Evolutionary conservation across 2,888 invertebrate genomes (phyloP), one percentile per base, ranked within the genome.

Genomic region (Eugnorisma glareosa): DNA sequence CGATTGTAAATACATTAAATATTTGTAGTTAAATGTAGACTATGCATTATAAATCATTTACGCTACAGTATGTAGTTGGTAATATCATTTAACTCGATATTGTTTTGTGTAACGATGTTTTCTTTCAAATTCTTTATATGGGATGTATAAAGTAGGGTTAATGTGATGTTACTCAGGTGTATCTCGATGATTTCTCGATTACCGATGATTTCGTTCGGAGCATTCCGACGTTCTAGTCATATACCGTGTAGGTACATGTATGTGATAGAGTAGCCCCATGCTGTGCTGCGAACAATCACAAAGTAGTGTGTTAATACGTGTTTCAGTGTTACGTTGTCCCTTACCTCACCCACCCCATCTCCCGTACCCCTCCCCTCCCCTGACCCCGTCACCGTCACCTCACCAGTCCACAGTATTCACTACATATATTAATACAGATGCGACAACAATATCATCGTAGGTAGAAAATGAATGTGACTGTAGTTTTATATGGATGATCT

Each of bases 131-230:
- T 90, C 82, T 91, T 92, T 91, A 88, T 90, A 91, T 92, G 93
- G 92, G 93, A 93, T 96, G 96, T 96, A 96, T 95, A 96, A 96
- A 96, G 96, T 96, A 96, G 96, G 96, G 94, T 93, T 87, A 95
- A 94, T 91, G 92, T 92, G 90, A 87, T 84, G 89, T 88, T 84
- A 85, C 79, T 87, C 82, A 83, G 72, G 61, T 81, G 51, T 75
- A 71, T 86, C 79, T 82, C 84, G 79, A 88, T 83, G 66, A 84
- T 84, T 84, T 83, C 77, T 86, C 84, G 79, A 86, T 80, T 81
- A 91, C 88, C 89, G 89, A 90, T 87, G 86, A 91, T 91, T 90
- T 89, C 89, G 90, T 89, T 89, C 91, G 93, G 92, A 90, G 85
- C 93, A 93, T 93, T 94, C 93, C 93, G 91, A 88, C 91, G 90